These are phyloP conservation scores for Deroptyus accipitrinus DNA, from an alignment of 2,113 vertebrate species.

Conservation along the genomic window DNA sequence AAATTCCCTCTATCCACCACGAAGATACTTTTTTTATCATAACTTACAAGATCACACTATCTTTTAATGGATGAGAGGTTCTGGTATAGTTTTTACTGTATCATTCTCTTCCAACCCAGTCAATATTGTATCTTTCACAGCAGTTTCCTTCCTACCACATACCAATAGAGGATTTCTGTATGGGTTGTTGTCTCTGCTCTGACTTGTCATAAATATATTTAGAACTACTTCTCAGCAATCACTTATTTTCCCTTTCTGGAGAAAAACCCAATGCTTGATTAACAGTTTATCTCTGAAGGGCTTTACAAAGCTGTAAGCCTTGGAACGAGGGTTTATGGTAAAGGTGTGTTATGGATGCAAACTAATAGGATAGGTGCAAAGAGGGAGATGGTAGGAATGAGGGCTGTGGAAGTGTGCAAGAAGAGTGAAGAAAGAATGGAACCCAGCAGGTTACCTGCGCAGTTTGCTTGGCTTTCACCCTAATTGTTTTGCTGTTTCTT, in stretches of 20 bases:
- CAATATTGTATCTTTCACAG: too few relatives aligned
- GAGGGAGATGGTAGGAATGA: neutral
- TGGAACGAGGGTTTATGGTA: neutral
- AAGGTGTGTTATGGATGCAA: neutral
- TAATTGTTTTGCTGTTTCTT: neutral
- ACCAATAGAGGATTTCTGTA: fast-evolving
- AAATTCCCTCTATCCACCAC: neutral
- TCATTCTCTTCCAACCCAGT: neutral
- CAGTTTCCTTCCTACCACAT: neutral
- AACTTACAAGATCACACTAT: neutral
- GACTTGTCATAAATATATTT: neutral
- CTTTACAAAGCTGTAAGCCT: neutral
- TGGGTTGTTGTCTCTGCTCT: neutral
- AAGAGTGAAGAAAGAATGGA: neutral
- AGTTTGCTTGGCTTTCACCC: neutral
- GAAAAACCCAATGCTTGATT: neutral
- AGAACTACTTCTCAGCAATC: neutral
- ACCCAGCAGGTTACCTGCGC: neutral
- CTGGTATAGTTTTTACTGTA: neutral
- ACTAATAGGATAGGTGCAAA: neutral
- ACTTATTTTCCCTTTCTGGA: neutral
- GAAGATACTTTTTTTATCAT: neutral
- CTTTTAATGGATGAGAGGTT: neutral
- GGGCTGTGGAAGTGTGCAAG: neutral
- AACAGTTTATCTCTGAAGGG: neutral